Percentiles rank a stretch among this genome's conserved stretches.
These are phyloP conservation scores for Miniopterus natalensis DNA, from an alignment of 2,113 vertebrate genomes.

Conservation along the genomic window DNA sequence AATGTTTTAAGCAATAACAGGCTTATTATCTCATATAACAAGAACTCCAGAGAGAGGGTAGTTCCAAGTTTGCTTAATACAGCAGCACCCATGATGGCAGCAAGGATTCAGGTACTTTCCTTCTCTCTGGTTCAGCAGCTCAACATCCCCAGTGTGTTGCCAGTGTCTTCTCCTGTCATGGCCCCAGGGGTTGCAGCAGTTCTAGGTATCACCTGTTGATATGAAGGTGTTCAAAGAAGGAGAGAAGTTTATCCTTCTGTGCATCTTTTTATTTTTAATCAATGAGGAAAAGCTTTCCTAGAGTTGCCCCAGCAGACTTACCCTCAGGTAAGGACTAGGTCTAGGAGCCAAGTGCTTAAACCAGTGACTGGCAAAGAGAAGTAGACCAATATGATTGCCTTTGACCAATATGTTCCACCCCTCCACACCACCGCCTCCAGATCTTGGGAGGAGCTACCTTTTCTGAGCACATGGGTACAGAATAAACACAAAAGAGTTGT, in stretches of 20 bases:
- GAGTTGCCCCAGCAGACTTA: background rate
- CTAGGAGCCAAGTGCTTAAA: background rate
- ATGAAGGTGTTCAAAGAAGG: background rate
- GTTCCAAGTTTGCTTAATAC: background rate
- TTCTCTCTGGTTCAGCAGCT: background rate
- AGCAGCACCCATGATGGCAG: background rate
- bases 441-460: background rate
- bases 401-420: background rate
- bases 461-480: background rate
- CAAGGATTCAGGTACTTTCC: background rate
- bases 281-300: background rate
- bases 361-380: background rate
- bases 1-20: background rate
- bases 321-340: background rate
- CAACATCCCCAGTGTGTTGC: background rate
- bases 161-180: background rate
- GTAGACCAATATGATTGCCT: background rate
- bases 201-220: background rate
- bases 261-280: conserved; percentile 33
- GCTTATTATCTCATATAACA: background rate
- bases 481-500: background rate
- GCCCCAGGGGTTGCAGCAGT: background rate
- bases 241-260: too few species aligned
- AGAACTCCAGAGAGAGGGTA: background rate
- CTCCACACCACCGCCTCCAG: too few species aligned